Conservation (phyloP, 2,888 invertebrate genomes). For the Sisyra nigra region DNA sequence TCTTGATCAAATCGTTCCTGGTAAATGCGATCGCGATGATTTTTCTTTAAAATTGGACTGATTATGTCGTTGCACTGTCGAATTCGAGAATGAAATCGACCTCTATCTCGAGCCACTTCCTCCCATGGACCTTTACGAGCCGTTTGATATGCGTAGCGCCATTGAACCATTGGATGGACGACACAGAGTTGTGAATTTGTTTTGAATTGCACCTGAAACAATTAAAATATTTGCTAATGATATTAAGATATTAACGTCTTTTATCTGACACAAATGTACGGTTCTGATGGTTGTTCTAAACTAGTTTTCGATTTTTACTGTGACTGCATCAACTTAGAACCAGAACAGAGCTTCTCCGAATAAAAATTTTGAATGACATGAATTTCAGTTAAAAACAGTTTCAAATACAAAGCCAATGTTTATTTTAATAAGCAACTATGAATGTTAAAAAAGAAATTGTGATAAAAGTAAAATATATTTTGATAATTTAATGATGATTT, state of each 20-base stretch:
- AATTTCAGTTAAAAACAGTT: no score
- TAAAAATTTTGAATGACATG: no score
- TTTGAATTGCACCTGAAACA: constrained; percentile 33
- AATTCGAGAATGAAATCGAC: constrained; percentile 30
- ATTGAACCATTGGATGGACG: constrained; percentile 33
- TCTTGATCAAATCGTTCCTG: constrained; percentile 21
- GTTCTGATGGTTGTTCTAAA: no score
- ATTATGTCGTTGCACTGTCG: constrained; percentile 22
- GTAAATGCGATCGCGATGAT: constrained; percentile 30
- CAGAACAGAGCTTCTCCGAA: no score
- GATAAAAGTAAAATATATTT: no score
- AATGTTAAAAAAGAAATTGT: no score
- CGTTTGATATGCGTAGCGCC: constrained; percentile 35
- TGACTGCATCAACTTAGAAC: no score
- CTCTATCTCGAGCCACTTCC: constrained; percentile 32
- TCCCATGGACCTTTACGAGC: constrained; percentile 42
- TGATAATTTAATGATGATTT: no score
- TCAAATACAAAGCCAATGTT: no score
- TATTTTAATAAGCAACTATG: no score
- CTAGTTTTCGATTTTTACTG: no score
- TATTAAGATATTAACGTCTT: neutral
- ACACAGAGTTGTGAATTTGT: constrained; percentile 22
- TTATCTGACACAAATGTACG: no score
- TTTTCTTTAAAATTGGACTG: constrained; percentile 24
- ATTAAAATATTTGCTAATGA: neutral